Evolutionary conservation across 2,888 invertebrate species (phyloP).

Genomic region (Drosophila testacea): DNA sequence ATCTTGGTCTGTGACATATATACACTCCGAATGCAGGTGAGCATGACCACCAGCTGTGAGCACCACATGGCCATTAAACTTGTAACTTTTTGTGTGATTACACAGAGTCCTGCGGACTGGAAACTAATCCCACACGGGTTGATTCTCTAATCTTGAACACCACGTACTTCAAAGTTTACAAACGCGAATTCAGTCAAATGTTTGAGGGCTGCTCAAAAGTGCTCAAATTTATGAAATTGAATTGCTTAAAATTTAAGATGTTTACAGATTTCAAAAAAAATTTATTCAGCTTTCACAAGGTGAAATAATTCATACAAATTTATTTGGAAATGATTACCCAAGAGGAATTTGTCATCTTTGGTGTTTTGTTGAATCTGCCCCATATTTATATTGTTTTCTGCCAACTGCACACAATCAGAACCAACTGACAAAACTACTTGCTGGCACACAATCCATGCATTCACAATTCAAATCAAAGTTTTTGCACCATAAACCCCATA

Average conservation of each 20-base stretch:
- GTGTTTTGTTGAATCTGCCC: not conserved
- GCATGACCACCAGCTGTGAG: constrained; percentile 22
- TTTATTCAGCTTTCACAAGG: not conserved
- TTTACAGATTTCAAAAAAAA: not conserved
- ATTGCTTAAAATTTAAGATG: constrained; percentile 20
- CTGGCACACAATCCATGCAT: constrained; percentile 2
- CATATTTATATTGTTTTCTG: not conserved
- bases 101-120: constrained; percentile 7
- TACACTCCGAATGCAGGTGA: constrained; percentile 9
- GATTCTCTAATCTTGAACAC: constrained; percentile 16
- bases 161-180: constrained; percentile 27
- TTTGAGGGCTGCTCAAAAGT: constrained; percentile 23
- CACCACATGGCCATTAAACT: constrained; percentile 39
- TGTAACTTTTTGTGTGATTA: constrained; percentile 34
- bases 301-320: not conserved
- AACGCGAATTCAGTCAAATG: not conserved
- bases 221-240: constrained; percentile 2
- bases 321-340: not conserved
- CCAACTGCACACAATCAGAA: constrained; percentile 29
- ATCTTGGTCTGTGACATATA: not conserved
- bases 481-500: constrained; percentile 49
- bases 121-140: constrained; percentile 24
- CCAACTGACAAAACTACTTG: constrained; percentile 28
- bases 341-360: not conserved
- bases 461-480: constrained; percentile 73